A percentile compares a stretch with the other conserved stretches of the same genome.
phyloP scores from a whole-genome alignment of 2,113 vertebrate genomes.

The Boulengeromyrus knoepffleri region DNA sequence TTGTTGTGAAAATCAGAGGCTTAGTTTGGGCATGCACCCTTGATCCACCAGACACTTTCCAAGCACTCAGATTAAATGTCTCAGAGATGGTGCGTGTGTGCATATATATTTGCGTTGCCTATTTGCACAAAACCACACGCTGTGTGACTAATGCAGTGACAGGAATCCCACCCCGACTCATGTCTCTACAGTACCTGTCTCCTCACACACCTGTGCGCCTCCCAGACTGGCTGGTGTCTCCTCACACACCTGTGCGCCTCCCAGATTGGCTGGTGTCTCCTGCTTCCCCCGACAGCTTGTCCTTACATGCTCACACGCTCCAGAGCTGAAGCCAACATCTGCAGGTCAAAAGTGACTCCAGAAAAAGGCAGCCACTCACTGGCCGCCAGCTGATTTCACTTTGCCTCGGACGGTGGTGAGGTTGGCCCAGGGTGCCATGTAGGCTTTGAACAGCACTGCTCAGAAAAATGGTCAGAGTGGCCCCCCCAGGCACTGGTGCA shows the following conservation, averaged over 20 bases:
- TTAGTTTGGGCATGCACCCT: background rate
- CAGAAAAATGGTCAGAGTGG: background rate
- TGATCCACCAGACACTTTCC: background rate
- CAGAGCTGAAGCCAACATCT: background rate
- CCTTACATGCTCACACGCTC: background rate
- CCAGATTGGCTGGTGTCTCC: background rate
- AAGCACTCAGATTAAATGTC: background rate
- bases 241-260: too few species aligned
- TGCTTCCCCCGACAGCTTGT: background rate
- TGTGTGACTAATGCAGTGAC: background rate
- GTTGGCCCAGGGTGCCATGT: background rate
- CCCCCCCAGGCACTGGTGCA: background rate
- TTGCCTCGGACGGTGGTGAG: background rate
- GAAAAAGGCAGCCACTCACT: background rate
- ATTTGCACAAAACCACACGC: background rate
- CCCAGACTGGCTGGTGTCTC: background rate
- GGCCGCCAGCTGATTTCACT: background rate
- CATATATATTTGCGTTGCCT: background rate
- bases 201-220: conserved; percentile 18
- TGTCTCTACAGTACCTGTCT: background rate
- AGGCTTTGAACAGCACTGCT: background rate
- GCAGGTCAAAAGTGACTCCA: background rate
- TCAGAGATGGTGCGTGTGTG: background rate
- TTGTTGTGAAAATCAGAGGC: background rate
- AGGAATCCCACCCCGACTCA: background rate